phyloP scores from a whole-genome alignment of 2,797 vertebrate species.

The Distichodus sexfasciatus region DNA sequence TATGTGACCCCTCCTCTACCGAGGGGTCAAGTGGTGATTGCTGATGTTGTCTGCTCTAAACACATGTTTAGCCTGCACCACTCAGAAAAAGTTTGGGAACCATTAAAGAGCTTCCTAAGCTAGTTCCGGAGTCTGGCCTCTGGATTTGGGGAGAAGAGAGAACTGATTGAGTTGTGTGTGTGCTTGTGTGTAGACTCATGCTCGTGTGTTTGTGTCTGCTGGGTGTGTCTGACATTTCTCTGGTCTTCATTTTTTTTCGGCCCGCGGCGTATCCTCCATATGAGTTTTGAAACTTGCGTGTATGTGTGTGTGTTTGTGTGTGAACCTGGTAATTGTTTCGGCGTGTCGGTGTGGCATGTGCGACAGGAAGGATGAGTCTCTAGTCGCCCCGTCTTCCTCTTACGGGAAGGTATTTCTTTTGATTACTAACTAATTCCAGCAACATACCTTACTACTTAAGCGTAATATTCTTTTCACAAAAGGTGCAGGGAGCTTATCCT shows the following conservation, averaged over 20 bases:
- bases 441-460: no score
- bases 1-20: conserved; percentile 72
- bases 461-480: no score
- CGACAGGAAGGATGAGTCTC: conserved; percentile 55
- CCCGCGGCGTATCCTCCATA: conserved; percentile 14
- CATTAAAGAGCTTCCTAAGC: conserved; percentile 95
- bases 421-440: no score
- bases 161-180: conserved; percentile 35
- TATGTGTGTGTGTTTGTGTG: conserved; percentile 45
- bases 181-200: conserved; percentile 37
- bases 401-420: no score
- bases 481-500: neutral
- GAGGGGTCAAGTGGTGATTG: conserved; percentile 92
- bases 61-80: conserved; percentile 83
- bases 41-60: conserved; percentile 89
- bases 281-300: neutral
- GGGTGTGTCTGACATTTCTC: conserved; percentile 53
- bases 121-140: conserved; percentile 86
- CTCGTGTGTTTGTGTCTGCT: conserved; percentile 20
- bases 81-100: conserved; percentile 92
- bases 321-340: conserved; percentile 37
- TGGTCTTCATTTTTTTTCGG: neutral
- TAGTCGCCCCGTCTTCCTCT: conserved; percentile 57
- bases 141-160: conserved; percentile 61
- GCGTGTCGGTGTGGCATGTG: conserved; percentile 26